These are phyloP conservation scores for Nematolebias whitei DNA, from an alignment of 2,113 vertebrate species.

Conservation along the genomic window DNA sequence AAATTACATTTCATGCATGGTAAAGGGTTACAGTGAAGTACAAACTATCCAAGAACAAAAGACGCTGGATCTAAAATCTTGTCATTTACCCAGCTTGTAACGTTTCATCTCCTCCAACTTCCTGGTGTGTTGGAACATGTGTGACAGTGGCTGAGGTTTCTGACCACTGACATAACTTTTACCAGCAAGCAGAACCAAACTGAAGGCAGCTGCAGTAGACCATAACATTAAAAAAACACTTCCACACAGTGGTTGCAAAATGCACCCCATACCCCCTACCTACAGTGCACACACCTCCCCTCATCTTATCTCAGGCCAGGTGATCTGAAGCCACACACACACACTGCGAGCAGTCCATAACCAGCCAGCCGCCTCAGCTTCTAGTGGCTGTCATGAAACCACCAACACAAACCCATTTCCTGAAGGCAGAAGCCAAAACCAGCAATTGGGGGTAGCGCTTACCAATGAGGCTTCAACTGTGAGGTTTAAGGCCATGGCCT, in stretches of 20 bases:
- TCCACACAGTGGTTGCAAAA: constrained; percentile 38
- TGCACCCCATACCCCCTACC: constrained; percentile 6
- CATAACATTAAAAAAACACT: constrained; percentile 59
- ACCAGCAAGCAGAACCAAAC: constrained; percentile 36
- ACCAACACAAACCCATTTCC: constrained; percentile 72
- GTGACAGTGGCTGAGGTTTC: constrained; percentile 65
- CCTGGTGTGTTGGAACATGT: constrained; percentile 39
- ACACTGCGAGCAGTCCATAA: constrained; percentile 22
- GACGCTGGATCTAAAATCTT: constrained; percentile 2
- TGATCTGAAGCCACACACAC: constrained; percentile 37
- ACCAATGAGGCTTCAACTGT: constrained; percentile 54
- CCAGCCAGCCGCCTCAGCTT: constrained; percentile 32
- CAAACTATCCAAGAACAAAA: constrained; percentile 9
- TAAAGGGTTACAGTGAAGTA: not conserved
- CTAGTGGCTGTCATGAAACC: constrained; percentile 60
- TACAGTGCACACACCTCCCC: not conserved
- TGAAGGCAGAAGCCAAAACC: constrained; percentile 60
- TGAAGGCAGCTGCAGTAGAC: constrained; percentile 51
- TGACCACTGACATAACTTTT: constrained; percentile 65
- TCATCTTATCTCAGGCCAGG: constrained; percentile 55
- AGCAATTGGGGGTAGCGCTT: constrained; percentile 38
- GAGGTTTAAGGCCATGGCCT: constrained; percentile 37
- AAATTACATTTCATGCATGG: not conserved
- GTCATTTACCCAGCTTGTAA: constrained; percentile 13
- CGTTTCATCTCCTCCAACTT: constrained; percentile 30